A percentile compares a stretch with the other conserved stretches of the same genome.
These are phyloP conservation scores for Oreochromis spilurus DNA, from an alignment of 2,113 vertebrate species.

Conservation along the genomic window DNA sequence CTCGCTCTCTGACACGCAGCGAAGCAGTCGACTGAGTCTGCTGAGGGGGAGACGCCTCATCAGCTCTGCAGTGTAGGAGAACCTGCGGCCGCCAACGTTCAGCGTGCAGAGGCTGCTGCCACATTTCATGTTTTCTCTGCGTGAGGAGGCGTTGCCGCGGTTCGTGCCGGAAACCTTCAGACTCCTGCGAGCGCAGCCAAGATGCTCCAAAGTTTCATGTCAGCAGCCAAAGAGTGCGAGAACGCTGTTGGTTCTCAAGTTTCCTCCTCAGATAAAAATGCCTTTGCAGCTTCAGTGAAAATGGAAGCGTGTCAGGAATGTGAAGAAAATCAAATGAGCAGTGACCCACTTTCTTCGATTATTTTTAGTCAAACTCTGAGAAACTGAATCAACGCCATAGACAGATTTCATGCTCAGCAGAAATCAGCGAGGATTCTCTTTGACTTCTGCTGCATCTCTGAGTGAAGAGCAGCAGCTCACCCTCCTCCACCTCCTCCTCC, in stretches of 20 bases:
- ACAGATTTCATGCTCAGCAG: neutral
- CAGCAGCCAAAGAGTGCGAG: neutral
- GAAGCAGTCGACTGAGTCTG: conserved; percentile 86
- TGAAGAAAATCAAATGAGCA: neutral
- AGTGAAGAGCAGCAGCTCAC: neutral
- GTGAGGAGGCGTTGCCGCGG: neutral
- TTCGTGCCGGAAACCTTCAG: neutral
- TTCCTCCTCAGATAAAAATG: neutral
- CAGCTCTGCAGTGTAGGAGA: conserved; percentile 83
- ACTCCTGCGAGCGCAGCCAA: neutral
- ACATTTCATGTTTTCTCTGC: conserved; percentile 74
- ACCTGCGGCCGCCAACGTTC: conserved; percentile 91
- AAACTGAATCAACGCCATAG: neutral
- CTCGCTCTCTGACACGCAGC: conserved; percentile 89
- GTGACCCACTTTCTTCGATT: neutral
- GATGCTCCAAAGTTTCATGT: neutral
- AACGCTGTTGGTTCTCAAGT: neutral
- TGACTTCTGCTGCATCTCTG: conserved; percentile 1
- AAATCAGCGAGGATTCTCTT: neutral
- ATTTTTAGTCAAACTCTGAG: neutral
- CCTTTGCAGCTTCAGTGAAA: neutral
- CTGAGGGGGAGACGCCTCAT: conserved; percentile 89
- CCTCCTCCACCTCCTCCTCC: neutral
- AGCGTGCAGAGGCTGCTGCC: conserved; percentile 77
- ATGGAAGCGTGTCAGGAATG: neutral